Percentiles rank a stretch among this genome's conserved stretches.
Conservation (phyloP, 2,888 invertebrate species). For the Cheilosia grossa region DNA sequence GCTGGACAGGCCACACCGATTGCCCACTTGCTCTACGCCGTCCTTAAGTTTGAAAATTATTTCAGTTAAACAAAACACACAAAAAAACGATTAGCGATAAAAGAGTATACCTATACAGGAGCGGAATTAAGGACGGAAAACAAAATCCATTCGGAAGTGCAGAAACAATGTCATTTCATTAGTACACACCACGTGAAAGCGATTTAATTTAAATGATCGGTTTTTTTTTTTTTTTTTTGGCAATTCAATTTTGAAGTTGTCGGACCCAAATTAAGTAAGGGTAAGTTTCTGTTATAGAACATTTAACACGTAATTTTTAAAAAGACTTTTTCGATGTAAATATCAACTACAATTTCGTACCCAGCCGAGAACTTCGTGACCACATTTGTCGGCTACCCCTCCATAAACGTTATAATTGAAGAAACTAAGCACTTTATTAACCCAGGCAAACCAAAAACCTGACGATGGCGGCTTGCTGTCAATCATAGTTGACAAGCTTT, state of each 20-base stretch:
- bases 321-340: no score
- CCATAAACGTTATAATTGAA: no score
- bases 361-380: no score
- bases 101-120: not conserved
- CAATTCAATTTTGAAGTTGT: not conserved
- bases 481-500: no score
- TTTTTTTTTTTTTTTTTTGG: not conserved
- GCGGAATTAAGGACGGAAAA: conserved; percentile 11
- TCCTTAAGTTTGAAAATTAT: conserved; percentile 2
- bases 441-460: no score
- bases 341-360: no score
- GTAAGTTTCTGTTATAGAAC: no score
- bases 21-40: not conserved
- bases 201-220: conserved; percentile 6
- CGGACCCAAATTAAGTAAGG: not conserved
- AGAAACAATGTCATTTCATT: conserved; percentile 38
- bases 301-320: no score
- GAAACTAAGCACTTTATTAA: no score
- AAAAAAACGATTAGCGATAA: conserved; percentile 9
- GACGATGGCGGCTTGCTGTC: no score
- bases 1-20: conserved; percentile 9
- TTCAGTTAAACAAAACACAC: not conserved
- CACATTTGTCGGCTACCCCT: no score
- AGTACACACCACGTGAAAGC: conserved; percentile 17
- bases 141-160: conserved; percentile 20